phyloP scores from a whole-genome alignment of 2,113 vertebrate species.

The Globicephala melas region DNA sequence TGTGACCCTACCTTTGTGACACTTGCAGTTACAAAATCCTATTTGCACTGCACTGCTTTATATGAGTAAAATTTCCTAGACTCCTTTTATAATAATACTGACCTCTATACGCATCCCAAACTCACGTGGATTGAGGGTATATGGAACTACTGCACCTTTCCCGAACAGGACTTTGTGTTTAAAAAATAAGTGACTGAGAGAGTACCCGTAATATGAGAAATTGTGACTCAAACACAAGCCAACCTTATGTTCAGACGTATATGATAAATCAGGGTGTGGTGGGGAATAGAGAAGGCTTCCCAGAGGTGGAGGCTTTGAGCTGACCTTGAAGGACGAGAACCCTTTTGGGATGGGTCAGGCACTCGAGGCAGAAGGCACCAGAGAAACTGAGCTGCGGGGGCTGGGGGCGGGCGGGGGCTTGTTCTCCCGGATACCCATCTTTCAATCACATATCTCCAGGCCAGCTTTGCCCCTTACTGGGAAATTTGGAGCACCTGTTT shows the following conservation, averaged over 20 bases:
- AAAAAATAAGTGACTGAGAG: not conserved
- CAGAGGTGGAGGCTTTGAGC: not conserved
- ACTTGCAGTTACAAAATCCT: not conserved
- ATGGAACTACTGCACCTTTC: not conserved
- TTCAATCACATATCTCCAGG: not conserved
- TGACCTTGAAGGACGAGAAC: not conserved
- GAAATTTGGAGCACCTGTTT: not conserved
- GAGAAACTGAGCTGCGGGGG: not conserved
- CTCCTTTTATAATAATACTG: not conserved
- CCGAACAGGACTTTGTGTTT: not conserved
- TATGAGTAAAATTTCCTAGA: not conserved
- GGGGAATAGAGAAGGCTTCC: not conserved
- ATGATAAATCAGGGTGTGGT: not conserved
- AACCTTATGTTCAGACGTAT: not conserved
- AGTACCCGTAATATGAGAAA: not conserved
- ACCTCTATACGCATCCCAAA: not conserved
- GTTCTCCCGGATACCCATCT: not conserved
- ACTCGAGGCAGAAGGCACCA: not conserved
- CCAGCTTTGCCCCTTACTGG: not conserved
- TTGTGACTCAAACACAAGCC: not conserved
- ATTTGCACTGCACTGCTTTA: not conserved
- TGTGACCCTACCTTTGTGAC: not conserved
- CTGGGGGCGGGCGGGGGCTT: too few species aligned
- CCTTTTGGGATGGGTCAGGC: not conserved
- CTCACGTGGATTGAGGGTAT: not conserved